A percentile compares a stretch with the other conserved stretches of the same genome.
Conservation (phyloP, 2,113 vertebrate genomes). For the Trichechus manatus region DNA sequence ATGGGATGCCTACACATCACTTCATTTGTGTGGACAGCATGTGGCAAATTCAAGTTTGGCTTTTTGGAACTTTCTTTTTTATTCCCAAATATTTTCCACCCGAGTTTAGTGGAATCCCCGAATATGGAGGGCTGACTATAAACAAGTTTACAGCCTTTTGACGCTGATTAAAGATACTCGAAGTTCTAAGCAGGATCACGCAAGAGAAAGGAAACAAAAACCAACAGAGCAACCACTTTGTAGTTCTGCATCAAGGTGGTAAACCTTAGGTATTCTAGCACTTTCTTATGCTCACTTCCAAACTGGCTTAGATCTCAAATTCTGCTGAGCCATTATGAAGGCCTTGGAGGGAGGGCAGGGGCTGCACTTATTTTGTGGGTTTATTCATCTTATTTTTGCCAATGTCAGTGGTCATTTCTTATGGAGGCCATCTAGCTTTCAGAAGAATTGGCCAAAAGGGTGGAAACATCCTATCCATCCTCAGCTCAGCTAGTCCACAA, state of each 20-base stretch:
- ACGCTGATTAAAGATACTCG: background rate
- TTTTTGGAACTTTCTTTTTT: too few species aligned
- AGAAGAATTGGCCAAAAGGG: background rate
- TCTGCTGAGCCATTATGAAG: background rate
- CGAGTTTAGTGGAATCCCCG: too few species aligned
- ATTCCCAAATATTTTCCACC: too few species aligned
- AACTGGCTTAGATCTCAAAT: background rate
- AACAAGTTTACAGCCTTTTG: constrained; percentile 26
- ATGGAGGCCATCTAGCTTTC: background rate
- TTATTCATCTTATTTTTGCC: background rate
- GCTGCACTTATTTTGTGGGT: background rate
- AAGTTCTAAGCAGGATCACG: background rate
- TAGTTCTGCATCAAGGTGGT: background rate
- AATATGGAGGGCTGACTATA: background rate
- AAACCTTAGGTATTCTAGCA: background rate
- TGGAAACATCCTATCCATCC: background rate
- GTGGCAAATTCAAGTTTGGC: too few species aligned
- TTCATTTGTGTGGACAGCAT: too few species aligned
- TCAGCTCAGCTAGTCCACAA: background rate
- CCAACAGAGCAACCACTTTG: background rate
- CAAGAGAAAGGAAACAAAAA: constrained; percentile 34
- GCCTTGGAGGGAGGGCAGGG: too few species aligned
- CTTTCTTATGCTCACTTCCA: background rate
- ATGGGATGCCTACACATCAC: too few species aligned
- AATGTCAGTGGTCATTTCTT: background rate